phyloP scores from a whole-genome alignment of 1,140 invertebrate species.

The Kradibia gibbosae region DNA sequence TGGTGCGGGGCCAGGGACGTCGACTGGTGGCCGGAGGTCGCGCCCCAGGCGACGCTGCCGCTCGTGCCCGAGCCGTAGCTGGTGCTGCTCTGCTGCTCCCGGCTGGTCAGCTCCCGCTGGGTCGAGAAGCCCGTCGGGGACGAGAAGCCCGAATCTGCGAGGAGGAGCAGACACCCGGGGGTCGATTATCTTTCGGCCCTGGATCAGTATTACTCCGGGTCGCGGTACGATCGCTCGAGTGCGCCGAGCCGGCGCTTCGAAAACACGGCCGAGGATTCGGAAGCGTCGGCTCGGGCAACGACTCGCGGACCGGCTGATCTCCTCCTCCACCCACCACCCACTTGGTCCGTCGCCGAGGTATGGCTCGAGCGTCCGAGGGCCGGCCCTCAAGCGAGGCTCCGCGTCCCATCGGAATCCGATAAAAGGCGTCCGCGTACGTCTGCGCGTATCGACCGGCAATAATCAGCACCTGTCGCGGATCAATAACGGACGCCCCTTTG shows the following conservation, averaged over 20 bases:
- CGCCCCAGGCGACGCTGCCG: not conserved
- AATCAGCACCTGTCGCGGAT: not conserved
- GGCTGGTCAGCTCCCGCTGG: constrained; percentile 63
- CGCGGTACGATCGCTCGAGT: not conserved
- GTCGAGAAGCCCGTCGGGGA: constrained; percentile 64
- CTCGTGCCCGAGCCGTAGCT: constrained; percentile 53
- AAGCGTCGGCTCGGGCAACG: not conserved
- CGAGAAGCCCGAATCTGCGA: constrained; percentile 55
- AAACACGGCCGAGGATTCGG: not conserved
- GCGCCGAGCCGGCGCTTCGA: not conserved
- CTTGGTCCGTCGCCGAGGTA: no score
- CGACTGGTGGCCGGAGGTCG: not conserved
- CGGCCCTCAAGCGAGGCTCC: not conserved
- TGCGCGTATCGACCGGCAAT: not conserved
- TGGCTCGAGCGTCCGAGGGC: no score
- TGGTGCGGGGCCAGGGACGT: not conserved
- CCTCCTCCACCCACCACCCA: no score
- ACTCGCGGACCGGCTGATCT: not conserved
- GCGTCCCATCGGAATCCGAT: constrained; percentile 8
- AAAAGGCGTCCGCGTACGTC: not conserved
- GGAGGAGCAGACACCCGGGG: not conserved
- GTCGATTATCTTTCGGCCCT: constrained; percentile 6
- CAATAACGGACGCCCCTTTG: not conserved
- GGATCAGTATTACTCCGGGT: not conserved
- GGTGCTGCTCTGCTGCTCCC: constrained; percentile 41